Evolutionary conservation across 2,888 invertebrate genomes (phyloP).

Genomic region (Synergus umbraculus): DNA sequence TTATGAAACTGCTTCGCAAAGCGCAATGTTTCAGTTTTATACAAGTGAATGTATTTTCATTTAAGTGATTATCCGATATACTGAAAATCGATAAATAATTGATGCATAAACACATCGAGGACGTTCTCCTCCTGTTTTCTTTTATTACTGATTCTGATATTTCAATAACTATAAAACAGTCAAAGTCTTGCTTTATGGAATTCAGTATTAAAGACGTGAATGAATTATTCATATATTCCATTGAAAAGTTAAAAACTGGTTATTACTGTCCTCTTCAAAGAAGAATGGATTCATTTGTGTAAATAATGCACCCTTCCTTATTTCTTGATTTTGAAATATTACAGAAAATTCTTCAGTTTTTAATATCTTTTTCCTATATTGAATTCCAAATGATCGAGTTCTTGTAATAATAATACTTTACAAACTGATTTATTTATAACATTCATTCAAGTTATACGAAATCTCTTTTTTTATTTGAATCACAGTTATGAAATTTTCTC

Average conservation of each 20-base stretch:
- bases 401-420: no score
- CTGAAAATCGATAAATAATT: conserved; percentile 2
- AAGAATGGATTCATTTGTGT: not conserved
- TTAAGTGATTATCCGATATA: not conserved
- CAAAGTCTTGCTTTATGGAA: not conserved
- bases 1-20: not conserved
- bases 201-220: not conserved
- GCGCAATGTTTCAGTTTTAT: not conserved
- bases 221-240: not conserved
- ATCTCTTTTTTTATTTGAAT: no score
- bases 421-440: no score
- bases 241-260: not conserved
- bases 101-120: not conserved
- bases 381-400: no score
- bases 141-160: not conserved
- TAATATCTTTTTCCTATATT: no score
- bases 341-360: no score
- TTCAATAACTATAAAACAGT: not conserved
- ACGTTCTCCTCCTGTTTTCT: conserved; percentile 2
- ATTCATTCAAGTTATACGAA: no score
- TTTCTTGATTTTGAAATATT: not conserved
- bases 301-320: not conserved
- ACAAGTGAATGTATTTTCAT: not conserved
- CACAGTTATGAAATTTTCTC: not conserved
- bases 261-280: not conserved